Conservation (phyloP, 2,888 invertebrate genomes). For the Nudaria mundana region DNA sequence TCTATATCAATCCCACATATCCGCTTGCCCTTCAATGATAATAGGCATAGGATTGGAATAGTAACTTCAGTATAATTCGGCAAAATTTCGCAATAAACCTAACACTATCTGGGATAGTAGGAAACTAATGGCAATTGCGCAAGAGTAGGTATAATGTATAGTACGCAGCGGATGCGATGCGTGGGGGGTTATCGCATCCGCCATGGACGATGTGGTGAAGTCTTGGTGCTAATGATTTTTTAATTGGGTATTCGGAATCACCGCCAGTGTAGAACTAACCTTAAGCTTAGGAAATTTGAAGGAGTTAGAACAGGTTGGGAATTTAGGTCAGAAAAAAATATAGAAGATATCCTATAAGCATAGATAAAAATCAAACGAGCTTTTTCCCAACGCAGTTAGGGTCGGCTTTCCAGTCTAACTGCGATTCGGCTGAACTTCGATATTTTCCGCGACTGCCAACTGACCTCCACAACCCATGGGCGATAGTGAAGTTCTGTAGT, state of each 20-base stretch:
- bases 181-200: constrained; percentile 48
- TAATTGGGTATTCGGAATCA: constrained; percentile 19
- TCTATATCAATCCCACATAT: not conserved
- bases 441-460: no score
- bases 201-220: constrained; percentile 27
- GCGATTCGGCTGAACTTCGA: no score
- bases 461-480: no score
- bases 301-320: no score
- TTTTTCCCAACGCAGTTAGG: no score
- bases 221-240: constrained; percentile 30
- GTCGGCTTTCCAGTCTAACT: no score
- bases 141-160: constrained; percentile 45
- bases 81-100: constrained; percentile 64
- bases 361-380: no score
- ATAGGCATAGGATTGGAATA: not conserved
- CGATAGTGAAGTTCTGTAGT: no score
- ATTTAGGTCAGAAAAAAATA: no score
- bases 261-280: no score
- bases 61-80: constrained; percentile 46
- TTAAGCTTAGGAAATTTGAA: no score
- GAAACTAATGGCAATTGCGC: constrained; percentile 48
- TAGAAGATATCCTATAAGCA: no score
- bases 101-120: constrained; percentile 61
- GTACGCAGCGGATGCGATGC: constrained; percentile 21
- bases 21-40: constrained; percentile 5